Evolutionary conservation across 2,113 vertebrate species (phyloP), one percentile per base, ranked within the genome.

Genomic region (Jacana jacana): DNA sequence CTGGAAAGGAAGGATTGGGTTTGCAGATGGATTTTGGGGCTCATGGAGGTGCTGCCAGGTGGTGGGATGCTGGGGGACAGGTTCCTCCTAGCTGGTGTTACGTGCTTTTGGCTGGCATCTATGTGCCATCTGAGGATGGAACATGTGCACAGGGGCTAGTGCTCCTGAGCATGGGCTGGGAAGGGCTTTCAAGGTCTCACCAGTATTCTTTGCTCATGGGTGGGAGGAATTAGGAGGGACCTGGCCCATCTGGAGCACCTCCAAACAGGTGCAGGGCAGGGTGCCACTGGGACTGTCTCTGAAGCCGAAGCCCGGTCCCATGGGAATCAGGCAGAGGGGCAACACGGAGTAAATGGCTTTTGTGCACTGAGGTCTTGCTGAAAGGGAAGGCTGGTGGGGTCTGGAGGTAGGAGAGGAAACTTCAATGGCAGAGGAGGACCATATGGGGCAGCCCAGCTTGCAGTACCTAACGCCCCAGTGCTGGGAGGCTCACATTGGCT

Each of bases 401-500:
- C 27, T 66, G 55, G 19, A 69, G 28, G 17, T 24, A 51, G 55
- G 19, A 68, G 49, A 44, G 54, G 60, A 78, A 89, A 31, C 13
- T 46, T 60, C 0, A 0, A 1, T 17, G n/a, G 20, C 42, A 35
- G 37, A 16, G 6, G 20, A 91, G 57, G 13, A 44, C 19, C 48
- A 30, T n/a, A 49, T 0, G 0, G 64, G 7, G 61, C 2, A 0
- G 81, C 63, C 51, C 1, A 0, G 31, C 16, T 60, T 77, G 58
- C 63, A 61, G 39, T 4, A 4, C 28, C 72, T 19, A 24, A 17
- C 37, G 17, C 46, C 31, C 40, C 46, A 77, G 33, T 3, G 1
- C 1, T 2, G 33, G 51, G 18, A 70, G 58, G 64, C 28, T 86
- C 48, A 49, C 42, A 8, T 1, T 1, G 3, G 10, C 54, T 78